Conservation (phyloP, 2,797 vertebrate genomes). For the Uromys caudimaculatus region DNA sequence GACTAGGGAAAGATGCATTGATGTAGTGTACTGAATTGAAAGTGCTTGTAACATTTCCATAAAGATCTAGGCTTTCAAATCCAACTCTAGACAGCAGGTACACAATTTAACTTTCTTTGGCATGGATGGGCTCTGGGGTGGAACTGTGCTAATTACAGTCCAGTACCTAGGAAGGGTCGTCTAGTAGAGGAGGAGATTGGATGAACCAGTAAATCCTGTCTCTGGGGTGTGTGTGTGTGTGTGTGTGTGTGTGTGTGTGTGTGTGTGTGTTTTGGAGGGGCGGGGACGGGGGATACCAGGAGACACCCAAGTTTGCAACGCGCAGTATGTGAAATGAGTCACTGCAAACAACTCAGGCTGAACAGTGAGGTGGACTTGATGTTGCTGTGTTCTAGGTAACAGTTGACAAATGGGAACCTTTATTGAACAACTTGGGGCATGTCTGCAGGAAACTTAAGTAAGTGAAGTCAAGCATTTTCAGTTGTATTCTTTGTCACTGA, state of each 20-base stretch:
- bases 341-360: too few relatives aligned
- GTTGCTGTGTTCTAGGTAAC: constrained; percentile 89
- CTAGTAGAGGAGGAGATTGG: background rate
- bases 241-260: too few relatives aligned
- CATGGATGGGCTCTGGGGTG: background rate
- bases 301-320: background rate
- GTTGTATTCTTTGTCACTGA: constrained; percentile 19
- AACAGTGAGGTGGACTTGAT: background rate
- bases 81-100: background rate
- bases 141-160: background rate
- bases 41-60: background rate
- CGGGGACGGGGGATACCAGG: too few relatives aligned
- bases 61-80: background rate
- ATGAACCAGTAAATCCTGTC: background rate
- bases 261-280: too few relatives aligned
- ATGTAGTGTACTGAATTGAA: background rate
- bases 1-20: background rate
- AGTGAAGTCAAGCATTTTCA: constrained; percentile 83
- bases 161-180: background rate
- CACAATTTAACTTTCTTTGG: background rate
- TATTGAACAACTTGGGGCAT: constrained; percentile 98
- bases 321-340: background rate
- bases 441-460: constrained; percentile 99
- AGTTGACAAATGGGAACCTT: constrained; percentile 99
- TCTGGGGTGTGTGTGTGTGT: background rate